A percentile compares a stretch with the other conserved stretches of the same genome.
phyloP scores from a whole-genome alignment of 2,797 vertebrate genomes.

The Naso thynnoides region DNA sequence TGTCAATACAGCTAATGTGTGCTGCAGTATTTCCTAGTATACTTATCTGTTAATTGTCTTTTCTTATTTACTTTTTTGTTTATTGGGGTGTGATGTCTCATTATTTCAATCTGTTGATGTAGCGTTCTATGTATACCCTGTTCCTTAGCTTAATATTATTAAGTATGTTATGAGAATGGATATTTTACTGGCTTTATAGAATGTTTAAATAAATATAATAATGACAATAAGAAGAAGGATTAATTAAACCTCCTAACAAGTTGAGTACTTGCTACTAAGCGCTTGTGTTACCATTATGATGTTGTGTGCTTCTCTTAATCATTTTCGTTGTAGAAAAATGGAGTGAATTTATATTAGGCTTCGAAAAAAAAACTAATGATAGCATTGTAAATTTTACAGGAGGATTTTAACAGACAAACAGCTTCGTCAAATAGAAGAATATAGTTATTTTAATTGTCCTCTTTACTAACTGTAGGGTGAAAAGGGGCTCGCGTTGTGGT shows the following conservation, averaged over 20 bases:
- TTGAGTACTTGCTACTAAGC: constrained; percentile 96
- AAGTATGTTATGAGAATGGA: constrained; percentile 99
- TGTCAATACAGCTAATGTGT: constrained; percentile 92
- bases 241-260: constrained; percentile 95
- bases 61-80: constrained; percentile 81
- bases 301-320: constrained; percentile 99
- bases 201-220: constrained; percentile 96
- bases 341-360: constrained; percentile 99
- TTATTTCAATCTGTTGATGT: constrained; percentile 92
- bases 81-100: constrained; percentile 85
- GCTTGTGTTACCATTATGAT: constrained; percentile 99
- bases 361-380: constrained; percentile 95
- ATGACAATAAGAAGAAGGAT: constrained; percentile 89
- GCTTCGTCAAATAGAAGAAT: constrained; percentile 96
- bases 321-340: constrained; percentile 99
- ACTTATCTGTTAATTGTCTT: constrained; percentile 85
- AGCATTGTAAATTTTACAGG: constrained; percentile 97
- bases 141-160: constrained; percentile 96
- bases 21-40: constrained; percentile 95
- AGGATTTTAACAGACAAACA: constrained; percentile 98
- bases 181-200: constrained; percentile 99
- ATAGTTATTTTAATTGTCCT: constrained; percentile 99
- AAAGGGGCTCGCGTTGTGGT: constrained; percentile 96
- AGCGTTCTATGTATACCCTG: constrained; percentile 93
- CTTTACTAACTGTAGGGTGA: constrained; percentile 99